Percentiles rank a stretch among this genome's conserved stretches.
phyloP scores from a whole-genome alignment of 2,797 vertebrate genomes.

The Garrulus glandarius region DNA sequence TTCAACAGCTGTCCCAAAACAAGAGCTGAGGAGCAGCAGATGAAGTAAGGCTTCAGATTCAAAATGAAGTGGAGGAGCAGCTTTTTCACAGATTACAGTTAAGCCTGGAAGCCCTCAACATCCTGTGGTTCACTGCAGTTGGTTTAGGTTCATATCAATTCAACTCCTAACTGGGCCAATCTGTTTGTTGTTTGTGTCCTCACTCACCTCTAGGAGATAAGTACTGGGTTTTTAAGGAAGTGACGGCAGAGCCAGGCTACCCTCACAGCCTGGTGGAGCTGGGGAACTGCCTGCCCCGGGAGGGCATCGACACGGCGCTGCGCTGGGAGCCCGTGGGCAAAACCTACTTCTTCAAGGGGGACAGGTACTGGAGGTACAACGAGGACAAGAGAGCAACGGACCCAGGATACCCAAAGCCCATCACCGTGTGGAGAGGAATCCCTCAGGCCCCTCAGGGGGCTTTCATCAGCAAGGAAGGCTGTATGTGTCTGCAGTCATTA shows the following conservation, averaged over 20 bases:
- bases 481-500: slow-evolving; percentile 77
- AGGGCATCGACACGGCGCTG: slow-evolving; percentile 92
- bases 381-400: slow-evolving; percentile 90
- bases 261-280: slow-evolving; percentile 91
- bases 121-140: neutral
- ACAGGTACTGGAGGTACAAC: slow-evolving; percentile 97
- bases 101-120: neutral
- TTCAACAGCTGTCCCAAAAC: neutral
- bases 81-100: neutral
- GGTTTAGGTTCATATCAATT: accelerated
- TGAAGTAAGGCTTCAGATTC: neutral
- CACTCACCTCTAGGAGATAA: slow-evolving; percentile 82
- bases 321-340: slow-evolving; percentile 96
- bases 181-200: neutral
- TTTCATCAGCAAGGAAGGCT: slow-evolving; percentile 96
- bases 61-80: neutral
- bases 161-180: neutral
- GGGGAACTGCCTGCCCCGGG: slow-evolving; percentile 88
- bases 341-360: slow-evolving; percentile 97
- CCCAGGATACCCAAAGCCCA: slow-evolving; percentile 93
- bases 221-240: slow-evolving; percentile 97
- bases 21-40: neutral
- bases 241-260: slow-evolving; percentile 91
- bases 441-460: slow-evolving; percentile 93
- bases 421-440: slow-evolving; percentile 93